Percentiles rank a stretch among this genome's conserved stretches.
phyloP scores from a whole-genome alignment of 2,113 vertebrate genomes.

The Dromaius novaehollandiae region DNA sequence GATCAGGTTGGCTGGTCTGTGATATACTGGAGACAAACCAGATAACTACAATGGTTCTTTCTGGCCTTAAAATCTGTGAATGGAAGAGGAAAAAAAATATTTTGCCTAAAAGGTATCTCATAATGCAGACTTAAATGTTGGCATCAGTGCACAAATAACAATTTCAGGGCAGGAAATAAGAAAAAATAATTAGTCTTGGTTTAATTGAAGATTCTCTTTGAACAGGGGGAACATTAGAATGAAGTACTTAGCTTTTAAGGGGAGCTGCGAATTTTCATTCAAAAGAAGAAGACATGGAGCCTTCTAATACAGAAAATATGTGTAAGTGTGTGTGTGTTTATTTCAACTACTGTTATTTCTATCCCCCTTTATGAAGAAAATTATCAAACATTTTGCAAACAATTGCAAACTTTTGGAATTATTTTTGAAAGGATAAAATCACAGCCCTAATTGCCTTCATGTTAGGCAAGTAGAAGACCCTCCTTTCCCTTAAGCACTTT shows the following conservation, averaged over 20 bases:
- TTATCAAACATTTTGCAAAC: accelerated
- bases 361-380: background rate
- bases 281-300: background rate
- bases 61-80: background rate
- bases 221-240: background rate
- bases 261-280: background rate
- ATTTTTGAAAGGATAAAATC: background rate
- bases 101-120: background rate
- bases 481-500: background rate
- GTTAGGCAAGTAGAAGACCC: background rate
- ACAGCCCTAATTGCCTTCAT: background rate
- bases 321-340: too few relatives aligned
- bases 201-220: background rate
- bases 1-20: background rate
- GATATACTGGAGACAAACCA: background rate
- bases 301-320: background rate
- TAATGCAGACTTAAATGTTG: background rate
- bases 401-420: background rate
- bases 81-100: background rate
- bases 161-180: background rate
- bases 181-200: background rate
- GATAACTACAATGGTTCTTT: background rate
- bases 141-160: background rate
- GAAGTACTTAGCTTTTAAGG: background rate
- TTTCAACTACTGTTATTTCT: background rate